Evolutionary conservation across 2,113 vertebrate species (phyloP).

Genomic region (Dicentrarchus labrax): DNA sequence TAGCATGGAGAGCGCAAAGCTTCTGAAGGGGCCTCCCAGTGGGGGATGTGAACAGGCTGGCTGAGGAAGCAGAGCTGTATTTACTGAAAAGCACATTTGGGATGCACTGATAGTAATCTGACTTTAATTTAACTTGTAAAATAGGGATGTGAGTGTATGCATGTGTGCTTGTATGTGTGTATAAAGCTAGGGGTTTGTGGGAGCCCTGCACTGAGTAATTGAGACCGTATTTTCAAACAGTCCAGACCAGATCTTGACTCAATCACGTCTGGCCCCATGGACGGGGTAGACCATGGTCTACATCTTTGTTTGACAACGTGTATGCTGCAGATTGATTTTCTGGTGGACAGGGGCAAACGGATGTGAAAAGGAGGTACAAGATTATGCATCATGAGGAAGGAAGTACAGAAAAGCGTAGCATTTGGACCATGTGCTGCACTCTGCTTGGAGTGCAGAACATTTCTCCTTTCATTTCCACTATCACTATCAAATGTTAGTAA

Average conservation of each 20-base stretch:
- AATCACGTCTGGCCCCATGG: conserved; percentile 68
- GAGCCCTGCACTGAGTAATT: conserved; percentile 64
- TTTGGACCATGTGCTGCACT: conserved; percentile 55
- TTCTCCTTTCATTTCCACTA: conserved; percentile 15
- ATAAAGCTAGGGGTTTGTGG: conserved; percentile 47
- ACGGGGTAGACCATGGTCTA: conserved; percentile 64
- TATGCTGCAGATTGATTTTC: conserved; percentile 67
- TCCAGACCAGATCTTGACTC: conserved; percentile 74
- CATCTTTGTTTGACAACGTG: conserved; percentile 72
- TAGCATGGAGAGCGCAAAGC: conserved; percentile 58
- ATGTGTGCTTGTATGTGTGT: conserved; percentile 55
- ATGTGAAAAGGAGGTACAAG: conserved; percentile 58
- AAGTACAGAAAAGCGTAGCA: conserved; percentile 50
- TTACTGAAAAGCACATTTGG: conserved; percentile 71
- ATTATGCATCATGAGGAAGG: conserved; percentile 49
- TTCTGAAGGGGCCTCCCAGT: conserved; percentile 67
- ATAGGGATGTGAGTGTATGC: conserved; percentile 58
- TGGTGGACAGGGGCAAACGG: conserved; percentile 54
- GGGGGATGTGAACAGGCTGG: conserved; percentile 57
- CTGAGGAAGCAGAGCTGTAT: conserved; percentile 63
- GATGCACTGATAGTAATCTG: conserved; percentile 77
- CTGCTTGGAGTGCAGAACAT: not conserved
- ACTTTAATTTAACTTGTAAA: conserved; percentile 79
- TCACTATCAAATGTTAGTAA: not conserved
- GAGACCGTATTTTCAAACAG: conserved; percentile 78